These are phyloP conservation scores for Azemiops feae DNA, from an alignment of 2,113 vertebrate genomes.

Conservation along the genomic window DNA sequence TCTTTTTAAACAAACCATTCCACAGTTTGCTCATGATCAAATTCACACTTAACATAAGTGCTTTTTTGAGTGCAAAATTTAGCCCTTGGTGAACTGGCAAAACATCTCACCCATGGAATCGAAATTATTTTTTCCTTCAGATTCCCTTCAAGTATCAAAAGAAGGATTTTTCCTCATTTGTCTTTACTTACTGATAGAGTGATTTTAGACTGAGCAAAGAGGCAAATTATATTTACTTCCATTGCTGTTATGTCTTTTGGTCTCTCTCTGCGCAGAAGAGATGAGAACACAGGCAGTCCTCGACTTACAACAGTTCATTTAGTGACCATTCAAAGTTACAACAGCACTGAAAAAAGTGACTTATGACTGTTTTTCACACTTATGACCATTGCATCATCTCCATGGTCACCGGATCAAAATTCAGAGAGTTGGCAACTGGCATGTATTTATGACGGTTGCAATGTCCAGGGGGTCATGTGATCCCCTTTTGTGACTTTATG, in stretches of 20 bases:
- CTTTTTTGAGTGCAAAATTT: background rate
- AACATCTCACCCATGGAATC: background rate
- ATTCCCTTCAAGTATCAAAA: background rate
- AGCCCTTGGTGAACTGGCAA: background rate
- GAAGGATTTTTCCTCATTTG: background rate
- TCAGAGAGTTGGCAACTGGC: background rate
- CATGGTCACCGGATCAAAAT: background rate
- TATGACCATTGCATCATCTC: background rate
- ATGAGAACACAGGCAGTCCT: background rate
- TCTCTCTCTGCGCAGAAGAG: background rate
- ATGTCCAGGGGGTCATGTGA: background rate
- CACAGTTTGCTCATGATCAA: background rate
- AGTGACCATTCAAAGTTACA: background rate
- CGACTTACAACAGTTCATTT: background rate
- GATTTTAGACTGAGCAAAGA: background rate
- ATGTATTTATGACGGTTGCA: no score
- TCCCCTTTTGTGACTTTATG: background rate
- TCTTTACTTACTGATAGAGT: background rate
- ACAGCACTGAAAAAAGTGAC: background rate
- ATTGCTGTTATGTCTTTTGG: background rate
- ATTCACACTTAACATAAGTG: background rate
- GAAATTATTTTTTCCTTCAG: background rate
- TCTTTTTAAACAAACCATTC: background rate
- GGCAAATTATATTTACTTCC: background rate
- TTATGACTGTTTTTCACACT: background rate